Conservation (phyloP, 2,888 invertebrate species). For the Branchellion lobata region DNA sequence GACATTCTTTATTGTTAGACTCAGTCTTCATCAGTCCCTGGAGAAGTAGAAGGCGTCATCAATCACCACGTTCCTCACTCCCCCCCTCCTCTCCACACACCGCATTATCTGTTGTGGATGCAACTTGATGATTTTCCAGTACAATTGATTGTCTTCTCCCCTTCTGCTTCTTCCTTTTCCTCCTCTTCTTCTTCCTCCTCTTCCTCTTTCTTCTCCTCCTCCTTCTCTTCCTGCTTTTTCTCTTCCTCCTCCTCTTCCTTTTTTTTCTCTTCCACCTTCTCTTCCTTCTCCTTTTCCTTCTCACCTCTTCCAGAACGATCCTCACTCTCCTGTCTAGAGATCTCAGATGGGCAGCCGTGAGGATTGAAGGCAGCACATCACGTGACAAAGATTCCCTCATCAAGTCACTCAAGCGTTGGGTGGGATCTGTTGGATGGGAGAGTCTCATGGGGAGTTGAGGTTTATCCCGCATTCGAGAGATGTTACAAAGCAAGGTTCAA, state of each 20-base stretch:
- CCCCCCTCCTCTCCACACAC: constrained; percentile 14
- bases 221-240: neutral
- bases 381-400: constrained; percentile 75
- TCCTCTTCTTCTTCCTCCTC: neutral
- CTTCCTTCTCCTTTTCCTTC: constrained; percentile 70
- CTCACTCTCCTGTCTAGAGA: constrained; percentile 86
- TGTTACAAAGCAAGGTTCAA: too few relatives aligned
- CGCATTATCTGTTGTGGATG: neutral
- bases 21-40: neutral
- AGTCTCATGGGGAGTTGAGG: too few relatives aligned
- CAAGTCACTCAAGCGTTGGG: constrained; percentile 69
- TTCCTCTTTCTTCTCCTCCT: neutral
- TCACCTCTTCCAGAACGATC: constrained; percentile 76
- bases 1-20: too few relatives aligned
- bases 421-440: constrained; percentile 55
- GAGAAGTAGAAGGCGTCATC: neutral
- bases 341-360: constrained; percentile 85
- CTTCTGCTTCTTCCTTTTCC: neutral
- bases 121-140: neutral
- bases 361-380: constrained; percentile 83
- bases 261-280: neutral
- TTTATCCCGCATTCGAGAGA: too few relatives aligned
- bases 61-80: neutral
- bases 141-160: neutral
- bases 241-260: neutral